Evolutionary conservation across 2,888 invertebrate species (phyloP), one percentile per base, ranked within the genome.

Genomic region (Liopterus haemorrhoidalis): DNA sequence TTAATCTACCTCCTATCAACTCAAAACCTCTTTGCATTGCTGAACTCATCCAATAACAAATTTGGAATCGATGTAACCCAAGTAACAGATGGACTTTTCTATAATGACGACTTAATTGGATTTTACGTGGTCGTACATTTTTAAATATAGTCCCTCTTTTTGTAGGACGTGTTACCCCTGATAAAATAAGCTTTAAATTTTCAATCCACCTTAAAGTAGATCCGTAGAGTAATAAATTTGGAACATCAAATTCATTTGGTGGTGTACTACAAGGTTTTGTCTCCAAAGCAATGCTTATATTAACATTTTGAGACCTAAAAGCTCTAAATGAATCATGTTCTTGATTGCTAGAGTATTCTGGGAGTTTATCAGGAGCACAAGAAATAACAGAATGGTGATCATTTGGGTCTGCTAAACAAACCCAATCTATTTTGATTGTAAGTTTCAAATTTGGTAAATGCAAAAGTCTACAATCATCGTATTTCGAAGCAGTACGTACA

Each of bases 11-110:
- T 0, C 91, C 89, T 4, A 83, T 77, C 49, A 92, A 72, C 65
- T 92, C 90, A 49, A 91, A 85, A 1, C 96, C 96, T 49, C 90
- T 81, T 63, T 94, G 93, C 75, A 90, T 84, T 0, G 94, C 90
- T 57, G 92, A 95, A 0, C 96, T 96, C 78, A 96, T 94, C 97
- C 96, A 97, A 70, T 97, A 97, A 63, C 84, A 86, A 5, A 93
- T 82, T 70, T 86, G 85, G 52, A 87, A 78, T 55, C 87, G 82
- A 59, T 95, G 94, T 40, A 96, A 71, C 1, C 87, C 88, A 58
- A 96, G 76, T 4, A 88, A 82, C 3, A 95, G 70, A 62, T 91
- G 81, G 21, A 95, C 81, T 58, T 85, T 85, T 54, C 87, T 82
- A 63, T 88, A 93, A 67, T 97, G 97, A 0, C 97, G 76, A 54